A percentile compares a stretch with the other conserved stretches of the same genome.
phyloP scores from a whole-genome alignment of 1,140 invertebrate species.

The Meloidogyne hapla region DNA sequence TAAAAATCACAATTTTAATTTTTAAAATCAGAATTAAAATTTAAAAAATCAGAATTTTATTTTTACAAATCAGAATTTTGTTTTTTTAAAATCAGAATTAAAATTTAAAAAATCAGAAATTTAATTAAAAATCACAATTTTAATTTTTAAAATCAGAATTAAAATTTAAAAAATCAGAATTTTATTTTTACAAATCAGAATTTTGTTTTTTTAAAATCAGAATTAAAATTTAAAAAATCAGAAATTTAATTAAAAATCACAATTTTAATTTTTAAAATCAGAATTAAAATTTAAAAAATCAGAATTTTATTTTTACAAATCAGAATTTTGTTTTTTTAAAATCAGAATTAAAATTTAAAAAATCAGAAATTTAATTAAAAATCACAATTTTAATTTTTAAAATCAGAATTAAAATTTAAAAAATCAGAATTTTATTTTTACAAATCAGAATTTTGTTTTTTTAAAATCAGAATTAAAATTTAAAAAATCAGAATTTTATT shows the following conservation, averaged over 20 bases:
- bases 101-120: no score
- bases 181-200: conserved; percentile 6
- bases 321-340: no score
- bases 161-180: no score
- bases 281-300: no score
- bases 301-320: no score
- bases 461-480: no score
- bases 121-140: background rate
- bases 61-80: background rate
- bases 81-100: no score
- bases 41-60: no score
- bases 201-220: background rate
- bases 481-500: no score
- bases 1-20: background rate
- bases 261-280: no score
- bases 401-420: background rate
- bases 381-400: no score
- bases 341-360: background rate
- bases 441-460: background rate
- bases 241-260: background rate
- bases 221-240: background rate
- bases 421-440: background rate
- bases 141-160: background rate
- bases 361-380: background rate
- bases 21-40: background rate